Conservation (phyloP, 2,113 vertebrate genomes). For the Apaloderma vittatum region DNA sequence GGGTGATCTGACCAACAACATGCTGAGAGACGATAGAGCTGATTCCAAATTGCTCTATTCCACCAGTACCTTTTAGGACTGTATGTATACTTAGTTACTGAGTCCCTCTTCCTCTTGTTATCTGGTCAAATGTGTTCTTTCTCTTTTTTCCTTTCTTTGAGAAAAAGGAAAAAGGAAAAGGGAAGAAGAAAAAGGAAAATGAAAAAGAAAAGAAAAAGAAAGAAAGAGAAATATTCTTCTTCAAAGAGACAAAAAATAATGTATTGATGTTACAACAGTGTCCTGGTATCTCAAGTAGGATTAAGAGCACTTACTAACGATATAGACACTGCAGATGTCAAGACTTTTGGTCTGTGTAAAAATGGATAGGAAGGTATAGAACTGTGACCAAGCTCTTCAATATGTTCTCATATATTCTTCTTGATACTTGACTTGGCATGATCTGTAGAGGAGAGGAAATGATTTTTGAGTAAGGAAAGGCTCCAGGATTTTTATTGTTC, state of each 20-base stretch:
- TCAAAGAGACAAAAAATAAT: not conserved
- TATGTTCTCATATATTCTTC: not conserved
- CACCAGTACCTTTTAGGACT: not conserved
- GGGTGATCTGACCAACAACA: not conserved
- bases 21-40: not conserved
- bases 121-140: not conserved
- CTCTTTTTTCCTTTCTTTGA: too few relatives aligned
- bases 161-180: too few relatives aligned
- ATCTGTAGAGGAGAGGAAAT: not conserved
- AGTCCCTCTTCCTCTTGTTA: not conserved
- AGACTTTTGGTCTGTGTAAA: not conserved
- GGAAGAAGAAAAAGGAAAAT: accelerated
- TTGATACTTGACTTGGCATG: accelerated
- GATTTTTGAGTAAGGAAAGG: not conserved
- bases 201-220: too few relatives aligned
- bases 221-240: not conserved
- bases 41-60: not conserved
- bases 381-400: not conserved
- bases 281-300: not conserved
- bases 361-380: not conserved
- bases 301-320: not conserved
- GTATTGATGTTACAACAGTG: not conserved
- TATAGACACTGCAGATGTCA: not conserved
- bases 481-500: not conserved
- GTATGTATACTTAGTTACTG: not conserved